These are phyloP conservation scores for Thaleichthys pacificus DNA, from an alignment of 2,797 vertebrate species.

Conservation along the genomic window DNA sequence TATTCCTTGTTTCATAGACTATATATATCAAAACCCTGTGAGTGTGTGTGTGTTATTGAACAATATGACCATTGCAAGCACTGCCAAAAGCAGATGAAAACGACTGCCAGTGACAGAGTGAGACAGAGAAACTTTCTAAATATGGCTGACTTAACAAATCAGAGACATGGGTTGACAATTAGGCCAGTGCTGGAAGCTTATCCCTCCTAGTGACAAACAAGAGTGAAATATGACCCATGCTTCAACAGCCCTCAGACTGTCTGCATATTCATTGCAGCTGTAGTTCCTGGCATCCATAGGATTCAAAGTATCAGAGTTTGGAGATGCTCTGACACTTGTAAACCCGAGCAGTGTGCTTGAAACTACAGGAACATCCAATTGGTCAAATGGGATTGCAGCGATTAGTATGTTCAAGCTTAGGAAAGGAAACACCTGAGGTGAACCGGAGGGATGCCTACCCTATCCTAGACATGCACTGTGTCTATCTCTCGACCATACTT, in stretches of 20 bases:
- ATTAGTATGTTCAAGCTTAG: too few relatives aligned
- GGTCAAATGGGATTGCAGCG: too few relatives aligned
- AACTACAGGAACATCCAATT: too few relatives aligned
- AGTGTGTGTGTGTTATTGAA: conserved; percentile 19
- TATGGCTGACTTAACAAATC: conserved; percentile 18
- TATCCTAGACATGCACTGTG: conserved; percentile 4
- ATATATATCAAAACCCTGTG: conserved; percentile 18
- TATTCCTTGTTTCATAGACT: conserved; percentile 65
- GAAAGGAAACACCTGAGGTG: too few relatives aligned
- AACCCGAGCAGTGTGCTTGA: too few relatives aligned
- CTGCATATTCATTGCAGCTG: neutral
- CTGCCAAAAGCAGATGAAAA: neutral
- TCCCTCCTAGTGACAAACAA: conserved; percentile 11
- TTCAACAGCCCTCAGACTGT: neutral
- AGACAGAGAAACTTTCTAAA: neutral
- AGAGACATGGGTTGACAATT: conserved; percentile 23
- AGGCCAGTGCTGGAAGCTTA: conserved; percentile 10
- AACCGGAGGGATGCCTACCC: too few relatives aligned
- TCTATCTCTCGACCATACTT: conserved; percentile 2
- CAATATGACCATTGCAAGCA: conserved; percentile 11
- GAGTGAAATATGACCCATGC: conserved; percentile 27
- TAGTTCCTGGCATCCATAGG: neutral
- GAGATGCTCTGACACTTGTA: too few relatives aligned
- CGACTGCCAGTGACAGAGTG: neutral
- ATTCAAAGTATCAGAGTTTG: neutral